A percentile compares a stretch with the other conserved stretches of the same genome.
phyloP scores from a whole-genome alignment of 2,888 invertebrate species.

The Cantharis rufa region DNA sequence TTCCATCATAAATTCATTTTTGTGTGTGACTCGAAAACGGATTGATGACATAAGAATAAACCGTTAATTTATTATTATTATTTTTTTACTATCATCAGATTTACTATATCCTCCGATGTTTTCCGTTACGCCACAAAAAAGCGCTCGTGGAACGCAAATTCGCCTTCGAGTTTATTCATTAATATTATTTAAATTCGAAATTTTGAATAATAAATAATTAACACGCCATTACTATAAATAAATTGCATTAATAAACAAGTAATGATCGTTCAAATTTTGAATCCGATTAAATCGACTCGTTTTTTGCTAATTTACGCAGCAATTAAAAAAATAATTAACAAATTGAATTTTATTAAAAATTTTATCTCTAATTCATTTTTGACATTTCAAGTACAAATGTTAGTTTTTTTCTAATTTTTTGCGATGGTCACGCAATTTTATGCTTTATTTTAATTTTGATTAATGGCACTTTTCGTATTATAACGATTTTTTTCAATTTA shows the following conservation, averaged over 20 bases:
- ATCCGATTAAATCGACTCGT: background rate
- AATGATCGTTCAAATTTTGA: background rate
- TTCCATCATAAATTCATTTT: slow-evolving; percentile 19
- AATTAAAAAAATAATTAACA: background rate
- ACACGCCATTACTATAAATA: background rate
- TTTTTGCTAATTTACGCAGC: background rate
- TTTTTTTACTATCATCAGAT: background rate
- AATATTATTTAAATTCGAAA: background rate
- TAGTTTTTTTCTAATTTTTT: background rate
- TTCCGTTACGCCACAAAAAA: background rate
- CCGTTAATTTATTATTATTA: background rate
- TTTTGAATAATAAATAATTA: background rate
- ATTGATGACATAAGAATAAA: slow-evolving; percentile 5
- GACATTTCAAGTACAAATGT: background rate
- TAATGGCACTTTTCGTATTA: background rate
- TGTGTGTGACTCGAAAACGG: slow-evolving; percentile 25
- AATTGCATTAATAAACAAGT: background rate
- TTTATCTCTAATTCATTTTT: background rate
- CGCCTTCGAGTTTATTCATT: background rate
- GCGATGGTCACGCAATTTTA: background rate
- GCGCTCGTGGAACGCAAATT: background rate
- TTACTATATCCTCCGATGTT: background rate
- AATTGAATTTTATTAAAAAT: background rate
- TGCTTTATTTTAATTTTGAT: background rate
- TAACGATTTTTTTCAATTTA: background rate